Evolutionary conservation across 2,888 invertebrate genomes (phyloP).

Genomic region (Argyra leucocephala): DNA sequence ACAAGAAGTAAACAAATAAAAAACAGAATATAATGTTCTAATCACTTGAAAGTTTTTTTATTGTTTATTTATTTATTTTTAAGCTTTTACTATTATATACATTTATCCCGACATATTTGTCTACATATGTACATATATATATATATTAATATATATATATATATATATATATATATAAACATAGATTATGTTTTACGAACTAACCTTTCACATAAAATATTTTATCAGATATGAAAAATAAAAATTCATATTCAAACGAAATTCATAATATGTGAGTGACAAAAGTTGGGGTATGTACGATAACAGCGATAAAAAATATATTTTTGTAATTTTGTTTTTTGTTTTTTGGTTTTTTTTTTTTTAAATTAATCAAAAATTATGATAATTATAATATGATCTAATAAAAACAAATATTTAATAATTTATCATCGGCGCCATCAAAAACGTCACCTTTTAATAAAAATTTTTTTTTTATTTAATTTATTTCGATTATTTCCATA

Average conservation of each 20-base stretch:
- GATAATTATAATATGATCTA: background rate
- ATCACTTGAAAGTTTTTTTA: too few relatives aligned
- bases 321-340: too few relatives aligned
- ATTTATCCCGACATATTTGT: too few relatives aligned
- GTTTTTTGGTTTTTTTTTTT: background rate
- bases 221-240: background rate
- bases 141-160: background rate
- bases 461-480: too few relatives aligned
- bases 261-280: too few relatives aligned
- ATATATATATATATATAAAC: background rate
- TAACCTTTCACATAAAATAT: slow-evolving; percentile 1
- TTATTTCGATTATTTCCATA: too few relatives aligned
- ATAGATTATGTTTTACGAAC: background rate
- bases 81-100: background rate
- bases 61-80: background rate
- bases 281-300: background rate
- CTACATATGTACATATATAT: too few relatives aligned
- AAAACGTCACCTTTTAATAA: background rate
- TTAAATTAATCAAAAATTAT: background rate
- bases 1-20: too few relatives aligned
- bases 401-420: background rate
- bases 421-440: background rate
- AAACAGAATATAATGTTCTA: too few relatives aligned
- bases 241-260: too few relatives aligned
- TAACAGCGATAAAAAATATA: background rate